Percentiles rank a stretch among this genome's conserved stretches.
phyloP scores from a whole-genome alignment of 1,140 invertebrate genomes.

The Saccostrea cuccullata region DNA sequence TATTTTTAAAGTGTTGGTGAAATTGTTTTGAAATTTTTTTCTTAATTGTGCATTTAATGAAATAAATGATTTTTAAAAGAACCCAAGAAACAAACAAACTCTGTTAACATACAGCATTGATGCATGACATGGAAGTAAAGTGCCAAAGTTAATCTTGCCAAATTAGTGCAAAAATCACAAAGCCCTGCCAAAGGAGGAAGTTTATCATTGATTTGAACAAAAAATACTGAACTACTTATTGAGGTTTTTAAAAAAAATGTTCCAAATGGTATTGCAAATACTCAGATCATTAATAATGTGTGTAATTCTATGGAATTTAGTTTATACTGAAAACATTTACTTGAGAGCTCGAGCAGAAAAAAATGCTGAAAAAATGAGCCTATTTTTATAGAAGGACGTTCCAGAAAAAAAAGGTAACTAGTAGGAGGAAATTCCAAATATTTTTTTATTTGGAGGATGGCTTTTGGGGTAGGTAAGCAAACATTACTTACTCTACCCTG shows the following conservation, averaged over 20 bases:
- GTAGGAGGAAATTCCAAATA: no score
- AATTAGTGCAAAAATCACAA: constrained; percentile 25
- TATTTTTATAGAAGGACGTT: no score
- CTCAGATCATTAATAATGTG: background rate
- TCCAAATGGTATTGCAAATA: constrained; percentile 21
- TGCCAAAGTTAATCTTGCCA: constrained; percentile 32
- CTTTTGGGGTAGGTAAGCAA: no score
- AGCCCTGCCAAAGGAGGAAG: background rate
- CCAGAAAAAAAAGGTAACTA: no score
- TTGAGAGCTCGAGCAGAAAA: background rate
- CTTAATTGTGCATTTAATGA: no score
- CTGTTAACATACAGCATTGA: background rate
- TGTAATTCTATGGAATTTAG: background rate
- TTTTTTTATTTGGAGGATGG: no score
- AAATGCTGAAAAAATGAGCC: background rate
- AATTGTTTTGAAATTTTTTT: no score
- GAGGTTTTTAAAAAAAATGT: background rate
- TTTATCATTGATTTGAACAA: constrained; percentile 9
- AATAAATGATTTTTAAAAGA: no score
- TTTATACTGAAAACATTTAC: background rate
- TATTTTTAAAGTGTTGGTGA: no score
- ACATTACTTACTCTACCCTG: no score
- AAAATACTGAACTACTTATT: constrained; percentile 11
- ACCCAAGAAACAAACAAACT: background rate
- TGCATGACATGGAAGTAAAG: constrained; percentile 13